Base-by-base conservation (phyloP, 2,888 invertebrate species). In the Strigamia maritima region DNA sequence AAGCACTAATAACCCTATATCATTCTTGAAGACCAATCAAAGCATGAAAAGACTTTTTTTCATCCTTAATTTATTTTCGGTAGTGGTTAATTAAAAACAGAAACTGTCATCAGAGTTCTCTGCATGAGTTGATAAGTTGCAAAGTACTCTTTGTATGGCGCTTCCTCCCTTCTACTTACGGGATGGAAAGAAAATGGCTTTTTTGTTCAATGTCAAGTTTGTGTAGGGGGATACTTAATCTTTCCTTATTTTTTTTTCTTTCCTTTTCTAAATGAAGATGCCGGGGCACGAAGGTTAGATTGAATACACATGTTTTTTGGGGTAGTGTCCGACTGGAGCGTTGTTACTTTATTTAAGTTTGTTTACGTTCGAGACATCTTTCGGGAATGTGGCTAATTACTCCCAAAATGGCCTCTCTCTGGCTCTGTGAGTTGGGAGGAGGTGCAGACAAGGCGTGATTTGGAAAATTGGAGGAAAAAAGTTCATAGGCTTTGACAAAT, bases 61-160 rank as follows among this genome's bases (percentile, higher is more conserved):
- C 3, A 31, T 31, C 2, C 31, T 31, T 31, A 31, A 31, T 31
- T 31, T 31, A 2, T 31, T 4, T 31, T 6, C 31, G 14, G 65
- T 26, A 16, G 65, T 65, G 28, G 65, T 65, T 65, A 65, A 65
- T 65, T 65, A 65, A 65, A 31, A 65, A 65, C 24, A 24, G 65
- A 65, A 65, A 24, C 26, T 26, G 26, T 65, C 65, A 24, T 24
- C 26, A 65, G 65, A 65, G 3, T 8, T 24, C 28, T 26, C 26
- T 12, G 65, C 65, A 14, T 65, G 65, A 65, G 65, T 65, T 65
- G 65, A 8, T 26, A 26, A 65, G 26, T 65, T 65, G 65, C 28
- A 65, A 65, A 65, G 65, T 65, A 26, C 10, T 65, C 65, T 65
- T 65, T 65, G 65, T 65, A 65, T 26, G 24, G 8, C 24, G 65